Evolutionary conservation across 1,140 invertebrate species (phyloP), one percentile per base, ranked within the genome.

Genomic region (Holotrichia oblita): DNA sequence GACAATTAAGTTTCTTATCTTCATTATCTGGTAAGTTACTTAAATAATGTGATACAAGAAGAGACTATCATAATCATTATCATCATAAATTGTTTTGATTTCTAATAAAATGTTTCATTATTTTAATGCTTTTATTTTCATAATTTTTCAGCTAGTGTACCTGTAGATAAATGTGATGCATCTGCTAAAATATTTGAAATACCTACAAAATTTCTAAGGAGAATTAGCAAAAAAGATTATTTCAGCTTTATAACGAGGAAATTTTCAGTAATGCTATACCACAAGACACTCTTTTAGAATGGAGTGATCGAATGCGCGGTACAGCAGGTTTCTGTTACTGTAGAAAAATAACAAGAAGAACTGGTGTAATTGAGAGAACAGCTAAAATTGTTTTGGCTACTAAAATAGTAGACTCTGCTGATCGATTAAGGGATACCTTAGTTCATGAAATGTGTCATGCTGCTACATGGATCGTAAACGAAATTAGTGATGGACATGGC

Each of bases 391-490:
- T 90, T 77, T 83, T 93, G 22, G 91, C 91, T 14, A 85, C 84
- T 0, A 93, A 93, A 85, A 91, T 94, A 20, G 79, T 95, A 73
- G 94, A 94, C 82, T 89, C 87, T 2, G 89, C 93, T n/a, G 94
- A 95, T 83, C 89, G 96, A 79, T 84, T 97, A 22, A 88, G 96
- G 20, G 96, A 97, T 84, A 98, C 96, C 0, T 89, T 98, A 12
- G 91, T 97, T 61, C 96, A 98, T 86, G 96, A 98, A 87, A 87
- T 98, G 87, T 98, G 96, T 83, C 97, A 98, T 88, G 96, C 96
- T 6, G 96, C 96, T 75, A 91, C 93, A 0, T 98, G 94, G 94
- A 84, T 97, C 2, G 89, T 97, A 12, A 93, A 96, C 84, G 87
- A 90, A 73, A 86, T 93, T 74, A 90, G 89, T 3, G 93, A 93